These are phyloP conservation scores for Pheosia gnoma DNA, from an alignment of 2,888 invertebrate genomes.

Conservation along the genomic window DNA sequence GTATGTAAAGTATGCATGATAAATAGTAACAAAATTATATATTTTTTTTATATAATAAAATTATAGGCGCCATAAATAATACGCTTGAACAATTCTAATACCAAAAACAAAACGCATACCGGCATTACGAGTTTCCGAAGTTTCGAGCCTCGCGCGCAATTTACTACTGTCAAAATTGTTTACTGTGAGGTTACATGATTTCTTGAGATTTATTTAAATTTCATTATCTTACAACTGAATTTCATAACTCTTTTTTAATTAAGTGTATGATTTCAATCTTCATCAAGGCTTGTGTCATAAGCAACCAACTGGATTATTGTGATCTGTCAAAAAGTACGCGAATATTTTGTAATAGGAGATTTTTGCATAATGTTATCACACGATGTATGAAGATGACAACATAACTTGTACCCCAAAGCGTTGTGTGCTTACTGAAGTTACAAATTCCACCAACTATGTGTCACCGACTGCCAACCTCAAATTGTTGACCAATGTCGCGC, in stretches of 20 bases:
- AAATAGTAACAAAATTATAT: too few relatives aligned
- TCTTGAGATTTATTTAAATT: conserved; percentile 9
- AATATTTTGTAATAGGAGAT: conserved; percentile 65
- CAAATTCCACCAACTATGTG: conserved; percentile 80
- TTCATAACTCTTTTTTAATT: background rate
- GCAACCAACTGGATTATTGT: conserved; percentile 68
- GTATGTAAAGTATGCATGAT: too few relatives aligned
- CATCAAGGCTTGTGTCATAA: conserved; percentile 32
- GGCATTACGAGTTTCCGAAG: conserved; percentile 21
- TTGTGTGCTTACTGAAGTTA: conserved; percentile 81
- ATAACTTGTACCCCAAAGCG: conserved; percentile 81
- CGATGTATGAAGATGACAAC: conserved; percentile 81
- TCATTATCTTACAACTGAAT: background rate
- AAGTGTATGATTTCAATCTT: background rate
- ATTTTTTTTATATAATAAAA: too few relatives aligned
- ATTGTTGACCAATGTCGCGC: conserved; percentile 86
- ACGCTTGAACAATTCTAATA: too few relatives aligned
- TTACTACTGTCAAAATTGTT: conserved; percentile 75
- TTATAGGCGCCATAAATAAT: too few relatives aligned
- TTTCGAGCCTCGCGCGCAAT: conserved; percentile 71
- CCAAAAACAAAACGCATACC: conserved; percentile 21
- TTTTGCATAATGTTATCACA: conserved; percentile 79
- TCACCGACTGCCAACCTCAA: conserved; percentile 88
- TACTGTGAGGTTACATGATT: conserved; percentile 68
- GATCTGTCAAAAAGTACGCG: conserved; percentile 77